A percentile compares a stretch with the other conserved stretches of the same genome.
Conservation (phyloP, 1,140 invertebrate genomes). For the Phthorimaea operculella region DNA sequence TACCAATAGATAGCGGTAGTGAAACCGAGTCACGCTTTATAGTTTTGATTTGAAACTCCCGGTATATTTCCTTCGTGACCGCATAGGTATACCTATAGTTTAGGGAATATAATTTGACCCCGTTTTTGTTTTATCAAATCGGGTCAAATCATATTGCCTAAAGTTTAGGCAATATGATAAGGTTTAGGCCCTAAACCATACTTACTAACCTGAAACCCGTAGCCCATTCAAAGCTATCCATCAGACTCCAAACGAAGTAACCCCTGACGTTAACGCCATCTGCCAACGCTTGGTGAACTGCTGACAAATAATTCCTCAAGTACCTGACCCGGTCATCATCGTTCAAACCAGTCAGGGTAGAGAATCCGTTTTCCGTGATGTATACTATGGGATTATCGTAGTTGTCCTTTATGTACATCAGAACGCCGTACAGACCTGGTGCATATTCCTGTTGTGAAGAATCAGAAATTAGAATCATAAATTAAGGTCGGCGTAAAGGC, state of each 20-base stretch:
- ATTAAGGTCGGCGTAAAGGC: neutral
- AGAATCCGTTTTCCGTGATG: slow-evolving; percentile 68
- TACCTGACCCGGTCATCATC: slow-evolving; percentile 44
- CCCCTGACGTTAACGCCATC: slow-evolving; percentile 74
- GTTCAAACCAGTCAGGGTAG: slow-evolving; percentile 27
- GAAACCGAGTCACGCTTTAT: no score
- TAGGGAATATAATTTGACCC: no score
- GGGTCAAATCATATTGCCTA: no score
- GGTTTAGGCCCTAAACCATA: neutral
- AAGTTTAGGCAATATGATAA: no score
- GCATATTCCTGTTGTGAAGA: neutral
- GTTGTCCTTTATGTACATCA: slow-evolving; percentile 53
- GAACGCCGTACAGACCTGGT: slow-evolving; percentile 3
- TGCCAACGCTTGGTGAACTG: slow-evolving; percentile 75
- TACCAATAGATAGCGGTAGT: no score
- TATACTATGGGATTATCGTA: slow-evolving; percentile 58
- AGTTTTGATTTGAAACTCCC: no score
- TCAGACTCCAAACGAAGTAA: slow-evolving; percentile 11
- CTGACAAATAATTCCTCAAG: slow-evolving; percentile 35
- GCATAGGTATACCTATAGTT: no score
- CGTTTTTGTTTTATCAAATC: no score
- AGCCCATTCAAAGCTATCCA: slow-evolving; percentile 56
- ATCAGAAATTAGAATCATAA: neutral
- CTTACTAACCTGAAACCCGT: slow-evolving; percentile 65
- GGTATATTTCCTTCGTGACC: no score